Base-by-base conservation (phyloP, 2,113 vertebrate species). In the Etheostoma cragini region DNA sequence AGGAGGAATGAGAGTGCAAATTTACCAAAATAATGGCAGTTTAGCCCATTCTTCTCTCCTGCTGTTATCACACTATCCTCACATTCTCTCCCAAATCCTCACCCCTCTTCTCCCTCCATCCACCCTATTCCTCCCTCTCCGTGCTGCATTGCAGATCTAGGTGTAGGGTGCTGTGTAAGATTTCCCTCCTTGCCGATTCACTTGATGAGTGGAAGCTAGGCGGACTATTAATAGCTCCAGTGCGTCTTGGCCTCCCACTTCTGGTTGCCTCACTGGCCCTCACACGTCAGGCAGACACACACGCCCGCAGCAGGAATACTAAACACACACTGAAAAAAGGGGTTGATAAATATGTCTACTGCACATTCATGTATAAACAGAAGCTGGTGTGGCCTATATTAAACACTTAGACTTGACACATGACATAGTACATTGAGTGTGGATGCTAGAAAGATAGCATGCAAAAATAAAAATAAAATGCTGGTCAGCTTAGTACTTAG, bases 131-230 rank as follows among this genome's bases (percentile, higher is more conserved):
- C 70, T 78, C 82, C 69, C 79, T 63, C 82, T 67, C 72, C n/a
- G 14, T 94, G 90, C 93, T 95, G 94, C 94, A 95, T 93, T 95
- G 94, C 94, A 95, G 94, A 91, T 94, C 89, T 93, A 88, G 88
- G 87, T 88, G 87, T 85, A 33, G 74, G 91, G 72, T 75, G 60
- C 87, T 83, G 82, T 88, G 89, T 70, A 85, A 90, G 89, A 91
- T 87, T 90, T 91, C 89, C 90, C 89, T 91, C 72, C 81, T 86
- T 88, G 85, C 75, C 30, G 56, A 54, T 85, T 76, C 81, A 85
- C 84, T 89, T 86, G 78, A 87, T 85, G 89, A 93, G 88, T 84
- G 87, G 88, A 90, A 76, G 78, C 80, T 87, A 71, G 17, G 71
- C 21, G 17, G 82, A 70, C 92, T 92, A 93, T 92, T 90, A 93